These are phyloP conservation scores for Pseudomyrmex cubaensis DNA, from an alignment of 1,140 invertebrate genomes.

Conservation along the genomic window DNA sequence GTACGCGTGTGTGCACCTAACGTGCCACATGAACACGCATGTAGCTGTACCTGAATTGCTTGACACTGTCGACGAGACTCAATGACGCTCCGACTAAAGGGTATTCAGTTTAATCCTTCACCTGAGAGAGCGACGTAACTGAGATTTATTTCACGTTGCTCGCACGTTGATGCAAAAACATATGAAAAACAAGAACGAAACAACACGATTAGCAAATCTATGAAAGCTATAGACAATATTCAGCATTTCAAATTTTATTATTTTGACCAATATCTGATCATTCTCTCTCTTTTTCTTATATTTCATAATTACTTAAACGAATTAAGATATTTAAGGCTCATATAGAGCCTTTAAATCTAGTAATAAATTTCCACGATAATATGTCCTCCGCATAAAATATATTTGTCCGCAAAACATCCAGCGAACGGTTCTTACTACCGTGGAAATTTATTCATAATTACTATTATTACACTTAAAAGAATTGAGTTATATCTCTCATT, in stretches of 20 bases:
- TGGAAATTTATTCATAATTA: too few relatives aligned
- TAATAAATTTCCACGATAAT: too few relatives aligned
- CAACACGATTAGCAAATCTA: background rate
- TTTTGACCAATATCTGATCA: background rate
- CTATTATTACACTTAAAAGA: background rate
- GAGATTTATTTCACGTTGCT: constrained; percentile 17
- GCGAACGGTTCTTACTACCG: too few relatives aligned
- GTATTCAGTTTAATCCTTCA: constrained; percentile 50
- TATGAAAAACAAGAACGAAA: too few relatives aligned
- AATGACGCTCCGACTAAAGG: constrained; percentile 58
- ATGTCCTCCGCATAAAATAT: too few relatives aligned
- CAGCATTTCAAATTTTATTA: background rate
- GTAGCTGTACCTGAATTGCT: constrained; percentile 61
- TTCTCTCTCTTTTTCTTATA: too few relatives aligned
- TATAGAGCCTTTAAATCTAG: too few relatives aligned
- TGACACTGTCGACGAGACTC: constrained; percentile 55
- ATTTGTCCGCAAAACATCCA: too few relatives aligned
- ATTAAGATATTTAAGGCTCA: too few relatives aligned
- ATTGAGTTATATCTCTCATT: background rate
- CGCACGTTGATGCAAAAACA: background rate
- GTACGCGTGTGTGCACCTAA: constrained; percentile 44
- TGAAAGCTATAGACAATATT: background rate
- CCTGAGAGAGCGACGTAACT: constrained; percentile 21
- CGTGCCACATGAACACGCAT: constrained; percentile 50
- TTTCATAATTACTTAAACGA: too few relatives aligned